Base-by-base conservation (phyloP, 2,888 invertebrate genomes). In the Drosophila rellima region DNA sequence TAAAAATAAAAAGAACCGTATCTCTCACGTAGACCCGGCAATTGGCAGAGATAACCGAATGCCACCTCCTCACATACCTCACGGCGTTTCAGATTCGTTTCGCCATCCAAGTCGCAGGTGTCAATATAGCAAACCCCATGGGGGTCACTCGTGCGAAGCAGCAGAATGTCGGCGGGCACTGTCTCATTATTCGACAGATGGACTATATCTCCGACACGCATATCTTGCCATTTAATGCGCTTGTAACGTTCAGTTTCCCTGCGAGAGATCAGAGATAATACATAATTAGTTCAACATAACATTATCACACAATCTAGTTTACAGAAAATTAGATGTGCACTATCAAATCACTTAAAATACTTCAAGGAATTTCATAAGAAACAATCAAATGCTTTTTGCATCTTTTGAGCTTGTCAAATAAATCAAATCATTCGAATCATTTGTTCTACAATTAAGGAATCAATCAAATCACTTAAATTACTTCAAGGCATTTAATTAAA, bases 151-250 rank as follows among this genome's bases (percentile, higher is more conserved):
- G 97, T 96, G 86, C 96, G 95, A 70, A 99, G 94, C 64, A 99
- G 93, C 69, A 99, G 94, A 90, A 99, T 96, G 93, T 99, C 99
- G 0, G 99, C 99, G 33, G 99, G 99, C 74, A 99, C 97, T 59
- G 97, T 95, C 93, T 99, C 98, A 93, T 99, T 98, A 94, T 98
- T 98, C 47, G 98, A 98, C 86, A 99, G 94, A 93, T 98, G 98
- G 51, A 99, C 96, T 82, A 99, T 94, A 93, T 99, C 99, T 2
- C 99, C 99, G 33, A 98, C 98, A 70, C 96, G 94, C 60, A 99
- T 94, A 89, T 98, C 96, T 90, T 96, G 95, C 98, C 98, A 99
- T 86, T 96, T 95, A 57, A 96, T 95, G 92, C 96, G 96, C 87
- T 96, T 95, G 92, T 97, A 98, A 59, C 97, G 94, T 85, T 96